Base-by-base conservation (phyloP, 2,113 vertebrate species). In the Eublepharis macularius region DNA sequence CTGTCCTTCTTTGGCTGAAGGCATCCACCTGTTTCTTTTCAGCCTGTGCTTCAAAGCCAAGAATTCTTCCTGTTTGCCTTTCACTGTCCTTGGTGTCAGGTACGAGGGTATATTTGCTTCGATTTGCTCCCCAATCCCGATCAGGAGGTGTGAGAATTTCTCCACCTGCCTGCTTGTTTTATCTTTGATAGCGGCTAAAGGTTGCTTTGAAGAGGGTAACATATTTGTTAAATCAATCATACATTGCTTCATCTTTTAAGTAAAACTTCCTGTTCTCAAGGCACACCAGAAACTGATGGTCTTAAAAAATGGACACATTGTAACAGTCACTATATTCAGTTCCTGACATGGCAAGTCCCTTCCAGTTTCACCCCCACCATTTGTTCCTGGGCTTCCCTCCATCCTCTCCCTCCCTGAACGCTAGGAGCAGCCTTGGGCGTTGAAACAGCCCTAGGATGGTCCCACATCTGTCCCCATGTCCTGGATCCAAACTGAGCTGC, bases 141-240 rank as follows among this genome's bases (percentile, higher is more conserved):
- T 88, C 95, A 93, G 94, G 94, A 88, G 45, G 72, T 74, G 93
- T 98, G 98, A 93, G 98, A 98, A 87, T 93, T 93, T 76, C 39
- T 65, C 86, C 98, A 99, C 95, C 98, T 99, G 98, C 87, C 84
- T 70, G 76, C 39, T 39, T 81, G 83, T 73, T 60, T 92, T 94
- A 89, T 87, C 90, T 70, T 0, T 21, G 87, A 51, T 36, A 92
- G 70, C 81, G 19, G 89, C 63, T 26, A 0, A 69, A 10, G 73
- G 16, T 17, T 10, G 68, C 80, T 88, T 80, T 90, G 88, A 88
- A 91, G 82, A 45, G 29, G 1, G 32, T 21, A 13, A 41, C 76
- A 43, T 2, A n/a, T 36, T 80, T 32, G 70, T 29, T 13, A 21
- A 73, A 29, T 29, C 54, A 54, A 24, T 36, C 19, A 80, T 34